Conservation (phyloP, 2,888 invertebrate species). For the Sarcophaga variegata region DNA sequence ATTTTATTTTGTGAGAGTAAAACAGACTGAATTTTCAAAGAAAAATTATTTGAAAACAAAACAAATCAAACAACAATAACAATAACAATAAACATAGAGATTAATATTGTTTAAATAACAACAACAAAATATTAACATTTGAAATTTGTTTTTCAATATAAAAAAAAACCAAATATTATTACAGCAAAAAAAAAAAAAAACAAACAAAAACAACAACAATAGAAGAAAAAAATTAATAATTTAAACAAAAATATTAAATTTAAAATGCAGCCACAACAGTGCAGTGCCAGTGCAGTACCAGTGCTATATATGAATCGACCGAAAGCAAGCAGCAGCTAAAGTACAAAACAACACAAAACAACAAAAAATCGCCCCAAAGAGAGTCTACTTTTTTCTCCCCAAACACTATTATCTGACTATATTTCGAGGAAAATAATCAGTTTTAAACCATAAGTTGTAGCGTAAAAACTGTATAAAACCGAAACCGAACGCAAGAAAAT, state of each 20-base stretch:
- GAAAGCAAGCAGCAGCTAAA: conserved; percentile 42
- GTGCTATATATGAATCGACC: background rate
- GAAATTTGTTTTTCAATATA: conserved; percentile 34
- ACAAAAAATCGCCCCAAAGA: background rate
- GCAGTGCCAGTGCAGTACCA: conserved; percentile 30
- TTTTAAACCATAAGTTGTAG: conserved; percentile 57
- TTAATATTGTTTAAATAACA: no score
- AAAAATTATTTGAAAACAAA: background rate
- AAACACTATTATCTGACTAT: conserved; percentile 49
- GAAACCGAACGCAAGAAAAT: conserved; percentile 45
- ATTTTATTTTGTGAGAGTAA: background rate
- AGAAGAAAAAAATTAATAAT: background rate
- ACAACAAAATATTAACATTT: no score
- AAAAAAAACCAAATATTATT: conserved; percentile 45
- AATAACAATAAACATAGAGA: background rate
- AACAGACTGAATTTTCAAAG: background rate
- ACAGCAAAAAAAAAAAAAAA: conserved; percentile 24
- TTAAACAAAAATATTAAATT: conserved; percentile 24
- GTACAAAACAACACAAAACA: background rate
- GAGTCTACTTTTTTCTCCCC: conserved; percentile 22
- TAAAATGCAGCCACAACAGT: background rate
- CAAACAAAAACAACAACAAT: background rate
- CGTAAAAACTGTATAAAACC: conserved; percentile 54
- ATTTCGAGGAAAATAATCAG: conserved; percentile 56
- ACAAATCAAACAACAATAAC: conserved; percentile 32